Conservation (phyloP, 1,140 invertebrate genomes). For the Drosophila kikkawai region DNA sequence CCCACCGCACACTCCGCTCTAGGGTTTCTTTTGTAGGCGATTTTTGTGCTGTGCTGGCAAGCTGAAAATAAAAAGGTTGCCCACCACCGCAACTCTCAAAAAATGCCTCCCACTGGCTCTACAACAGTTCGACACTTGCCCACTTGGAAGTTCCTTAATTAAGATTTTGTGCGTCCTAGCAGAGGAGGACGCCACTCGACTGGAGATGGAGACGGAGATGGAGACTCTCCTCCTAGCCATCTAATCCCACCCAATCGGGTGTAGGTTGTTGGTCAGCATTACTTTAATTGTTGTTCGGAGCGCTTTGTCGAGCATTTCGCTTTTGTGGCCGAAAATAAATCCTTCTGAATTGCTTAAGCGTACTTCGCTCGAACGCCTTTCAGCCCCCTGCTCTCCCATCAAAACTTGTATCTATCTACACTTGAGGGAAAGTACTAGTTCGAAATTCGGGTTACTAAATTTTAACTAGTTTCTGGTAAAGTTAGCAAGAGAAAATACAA, state of each 20-base stretch:
- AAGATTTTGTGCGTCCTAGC: conserved; percentile 77
- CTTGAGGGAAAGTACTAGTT: conserved; percentile 8
- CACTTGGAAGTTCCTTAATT: conserved; percentile 82
- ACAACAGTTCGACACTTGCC: conserved; percentile 61
- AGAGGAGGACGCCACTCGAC: conserved; percentile 45
- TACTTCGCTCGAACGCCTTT: conserved; percentile 70
- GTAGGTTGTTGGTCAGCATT: conserved; percentile 77
- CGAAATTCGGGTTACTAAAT: neutral
- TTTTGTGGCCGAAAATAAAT: conserved; percentile 81
- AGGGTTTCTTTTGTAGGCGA: conserved; percentile 64
- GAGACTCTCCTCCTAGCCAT: conserved; percentile 6
- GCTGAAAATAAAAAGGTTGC: conserved; percentile 54
- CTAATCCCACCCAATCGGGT: conserved; percentile 60
- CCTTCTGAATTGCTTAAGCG: conserved; percentile 81
- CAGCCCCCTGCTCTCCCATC: neutral
- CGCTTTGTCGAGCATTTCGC: conserved; percentile 72
- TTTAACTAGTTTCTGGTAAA: neutral
- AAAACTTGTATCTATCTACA: conserved; percentile 22
- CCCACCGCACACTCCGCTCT: conserved; percentile 5
- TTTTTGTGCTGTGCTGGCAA: conserved; percentile 71
- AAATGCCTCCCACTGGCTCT: conserved; percentile 29
- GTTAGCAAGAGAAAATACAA: neutral
- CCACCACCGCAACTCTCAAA: conserved; percentile 39
- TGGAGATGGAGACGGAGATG: neutral
- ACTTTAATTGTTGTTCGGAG: conserved; percentile 81